phyloP scores from a whole-genome alignment of 2,113 vertebrate species.

The Engystomops pustulosus region DNA sequence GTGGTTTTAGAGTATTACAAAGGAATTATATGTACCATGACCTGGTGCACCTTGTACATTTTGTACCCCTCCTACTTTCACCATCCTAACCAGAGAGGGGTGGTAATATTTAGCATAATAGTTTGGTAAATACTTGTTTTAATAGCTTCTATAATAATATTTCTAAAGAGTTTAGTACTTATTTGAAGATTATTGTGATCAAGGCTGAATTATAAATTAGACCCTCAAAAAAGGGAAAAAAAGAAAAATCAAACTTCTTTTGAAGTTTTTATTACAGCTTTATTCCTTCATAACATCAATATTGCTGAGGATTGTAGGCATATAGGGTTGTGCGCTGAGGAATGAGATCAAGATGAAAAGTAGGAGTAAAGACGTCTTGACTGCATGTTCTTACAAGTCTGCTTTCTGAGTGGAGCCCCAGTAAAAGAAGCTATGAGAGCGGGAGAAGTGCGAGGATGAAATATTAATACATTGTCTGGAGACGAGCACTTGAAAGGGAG shows the following conservation, averaged over 20 bases:
- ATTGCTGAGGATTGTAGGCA: background rate
- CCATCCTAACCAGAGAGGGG: too few species aligned
- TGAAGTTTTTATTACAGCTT: background rate
- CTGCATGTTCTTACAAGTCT: constrained; percentile 29
- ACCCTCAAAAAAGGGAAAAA: background rate
- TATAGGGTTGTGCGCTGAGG: background rate
- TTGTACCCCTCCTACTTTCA: too few species aligned
- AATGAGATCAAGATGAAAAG: constrained; percentile 23
- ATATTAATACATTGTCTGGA: constrained; percentile 39
- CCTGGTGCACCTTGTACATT: too few species aligned
- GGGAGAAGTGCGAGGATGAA: constrained; percentile 9
- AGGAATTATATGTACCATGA: too few species aligned
- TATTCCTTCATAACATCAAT: background rate
- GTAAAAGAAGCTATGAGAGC: constrained; percentile 11
- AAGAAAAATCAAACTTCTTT: background rate
- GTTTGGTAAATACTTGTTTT: constrained; percentile 8
- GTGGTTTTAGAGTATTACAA: too few species aligned
- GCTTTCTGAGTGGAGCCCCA: background rate
- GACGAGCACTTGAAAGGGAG: constrained; percentile 22
- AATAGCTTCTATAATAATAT: too few species aligned
- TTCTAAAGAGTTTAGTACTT: background rate
- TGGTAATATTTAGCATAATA: too few species aligned
- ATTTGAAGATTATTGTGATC: constrained; percentile 3
- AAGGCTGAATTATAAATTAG: constrained; percentile 23
- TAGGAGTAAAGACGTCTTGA: background rate